phyloP scores from a whole-genome alignment of 2,888 invertebrate species.

The Rotaria macrura region DNA sequence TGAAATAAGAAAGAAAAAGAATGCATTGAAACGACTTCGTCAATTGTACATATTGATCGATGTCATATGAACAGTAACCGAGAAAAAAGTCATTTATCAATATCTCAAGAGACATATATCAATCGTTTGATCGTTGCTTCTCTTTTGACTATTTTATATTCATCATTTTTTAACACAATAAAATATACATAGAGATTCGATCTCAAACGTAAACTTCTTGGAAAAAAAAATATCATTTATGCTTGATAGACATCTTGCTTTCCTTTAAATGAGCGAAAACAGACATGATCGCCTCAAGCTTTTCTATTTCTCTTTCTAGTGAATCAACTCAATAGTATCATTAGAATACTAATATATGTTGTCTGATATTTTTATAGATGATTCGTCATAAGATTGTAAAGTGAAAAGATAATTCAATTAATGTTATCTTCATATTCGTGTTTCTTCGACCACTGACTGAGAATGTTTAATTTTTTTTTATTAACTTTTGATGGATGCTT shows the following conservation, averaged over 20 bases:
- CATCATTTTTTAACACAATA: too few relatives aligned
- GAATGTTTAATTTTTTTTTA: not conserved
- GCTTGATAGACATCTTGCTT: not conserved
- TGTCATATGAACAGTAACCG: not conserved
- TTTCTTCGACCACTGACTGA: not conserved
- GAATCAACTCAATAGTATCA: not conserved
- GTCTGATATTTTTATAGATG: not conserved
- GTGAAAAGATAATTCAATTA: not conserved
- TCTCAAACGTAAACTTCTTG: not conserved
- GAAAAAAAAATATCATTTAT: not conserved
- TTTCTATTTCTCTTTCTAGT: not conserved
- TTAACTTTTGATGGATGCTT: not conserved
- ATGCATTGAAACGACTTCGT: not conserved
- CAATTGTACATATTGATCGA: not conserved
- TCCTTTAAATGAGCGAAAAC: not conserved
- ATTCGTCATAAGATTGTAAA: not conserved
- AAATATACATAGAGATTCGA: not conserved
- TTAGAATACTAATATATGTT: not conserved
- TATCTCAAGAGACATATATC: not conserved
- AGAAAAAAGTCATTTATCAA: not conserved
- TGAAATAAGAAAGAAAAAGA: not conserved
- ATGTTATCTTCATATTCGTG: not conserved
- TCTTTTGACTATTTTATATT: not conserved
- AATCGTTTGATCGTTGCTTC: not conserved
- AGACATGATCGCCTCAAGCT: not conserved